Conservation (phyloP, 2,888 invertebrate species). For the Drosophila meridiana region DNA sequence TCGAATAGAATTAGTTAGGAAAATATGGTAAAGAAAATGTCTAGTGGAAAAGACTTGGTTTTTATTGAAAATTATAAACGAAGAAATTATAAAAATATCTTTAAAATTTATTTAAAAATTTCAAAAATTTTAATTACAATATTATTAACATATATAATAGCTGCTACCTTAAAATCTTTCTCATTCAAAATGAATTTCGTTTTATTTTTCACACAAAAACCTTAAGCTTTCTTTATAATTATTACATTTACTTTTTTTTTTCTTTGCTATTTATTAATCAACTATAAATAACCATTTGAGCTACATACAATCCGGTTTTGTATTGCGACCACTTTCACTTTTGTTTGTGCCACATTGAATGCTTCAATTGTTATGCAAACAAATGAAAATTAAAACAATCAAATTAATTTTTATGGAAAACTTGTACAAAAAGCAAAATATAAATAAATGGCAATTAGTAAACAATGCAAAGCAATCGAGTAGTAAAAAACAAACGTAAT, state of each 20-base stretch:
- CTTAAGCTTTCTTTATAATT: slow-evolving; percentile 15
- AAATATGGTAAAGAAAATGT: neutral
- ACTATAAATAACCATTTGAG: slow-evolving; percentile 49
- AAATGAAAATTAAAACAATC: slow-evolving; percentile 56
- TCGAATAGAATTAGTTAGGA: neutral
- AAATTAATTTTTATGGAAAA: slow-evolving; percentile 69
- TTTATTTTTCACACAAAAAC: neutral
- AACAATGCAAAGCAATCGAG: slow-evolving; percentile 52
- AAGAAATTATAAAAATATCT: neutral
- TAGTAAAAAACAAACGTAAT: neutral
- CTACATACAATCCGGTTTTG: slow-evolving; percentile 3
- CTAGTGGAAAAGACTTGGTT: neutral
- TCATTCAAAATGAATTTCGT: neutral
- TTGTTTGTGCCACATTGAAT: slow-evolving; percentile 44
- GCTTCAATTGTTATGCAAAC: slow-evolving; percentile 58
- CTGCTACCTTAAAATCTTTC: neutral
- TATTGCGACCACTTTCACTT: slow-evolving; percentile 34
- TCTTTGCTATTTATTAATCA: slow-evolving; percentile 64
- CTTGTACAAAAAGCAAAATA: slow-evolving; percentile 42
- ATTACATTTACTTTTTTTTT: neutral
- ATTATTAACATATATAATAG: neutral
- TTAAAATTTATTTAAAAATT: no score
- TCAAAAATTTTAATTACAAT: neutral
- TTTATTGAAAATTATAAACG: neutral
- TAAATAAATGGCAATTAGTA: slow-evolving; percentile 67